Conservation (phyloP, 2,113 vertebrate species). For the Dasyurus viverrinus region DNA sequence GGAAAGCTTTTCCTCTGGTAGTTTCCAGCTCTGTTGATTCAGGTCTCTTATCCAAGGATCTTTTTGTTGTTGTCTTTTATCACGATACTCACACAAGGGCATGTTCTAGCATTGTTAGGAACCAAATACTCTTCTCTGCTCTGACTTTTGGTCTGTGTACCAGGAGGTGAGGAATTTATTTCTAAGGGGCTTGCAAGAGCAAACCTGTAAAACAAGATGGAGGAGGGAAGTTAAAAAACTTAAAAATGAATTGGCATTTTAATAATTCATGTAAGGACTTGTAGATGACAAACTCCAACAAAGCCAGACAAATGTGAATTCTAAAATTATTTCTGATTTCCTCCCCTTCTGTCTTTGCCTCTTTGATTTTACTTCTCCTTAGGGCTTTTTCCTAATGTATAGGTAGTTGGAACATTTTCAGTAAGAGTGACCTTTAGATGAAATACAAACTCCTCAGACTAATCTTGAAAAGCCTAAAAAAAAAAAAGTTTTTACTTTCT, state of each 20-base stretch:
- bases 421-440: too few species aligned
- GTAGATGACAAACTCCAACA: neutral
- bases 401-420: neutral
- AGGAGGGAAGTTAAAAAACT: neutral
- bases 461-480: neutral
- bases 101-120: neutral
- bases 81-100: neutral
- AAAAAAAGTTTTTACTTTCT: neutral
- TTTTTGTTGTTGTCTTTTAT: neutral
- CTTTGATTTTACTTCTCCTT: neutral
- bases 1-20: neutral
- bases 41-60: neutral
- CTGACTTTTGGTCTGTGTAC: neutral
- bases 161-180: neutral
- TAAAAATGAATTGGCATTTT: neutral
- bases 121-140: neutral
- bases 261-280: neutral
- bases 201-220: neutral
- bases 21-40: neutral
- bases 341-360: neutral
- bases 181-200: neutral
- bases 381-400: neutral
- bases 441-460: too few species aligned
- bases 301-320: neutral
- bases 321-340: neutral